Evolutionary conservation across 23 tunicate genomes (phyloP).

Genomic region (Phallusia fumigata): DNA sequence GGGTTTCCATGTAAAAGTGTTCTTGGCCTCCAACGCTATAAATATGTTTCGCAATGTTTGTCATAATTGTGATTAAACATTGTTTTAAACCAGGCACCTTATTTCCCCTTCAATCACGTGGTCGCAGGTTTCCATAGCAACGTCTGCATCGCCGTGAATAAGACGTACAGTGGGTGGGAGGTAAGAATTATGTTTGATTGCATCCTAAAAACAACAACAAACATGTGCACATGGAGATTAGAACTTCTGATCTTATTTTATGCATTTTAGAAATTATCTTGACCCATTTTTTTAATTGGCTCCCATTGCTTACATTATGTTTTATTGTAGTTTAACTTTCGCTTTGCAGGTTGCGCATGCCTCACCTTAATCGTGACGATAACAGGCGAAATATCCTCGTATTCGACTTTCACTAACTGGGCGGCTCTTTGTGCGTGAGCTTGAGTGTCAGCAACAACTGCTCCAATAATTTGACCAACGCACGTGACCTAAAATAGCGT

Average conservation of each 20-base stretch:
- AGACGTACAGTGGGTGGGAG: constrained; percentile 12
- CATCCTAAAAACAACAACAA: constrained; percentile 84
- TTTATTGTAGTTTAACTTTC: no score
- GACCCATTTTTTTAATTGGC: no score
- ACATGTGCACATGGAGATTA: no score
- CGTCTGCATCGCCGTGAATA: constrained; percentile 49
- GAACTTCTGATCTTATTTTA: no score
- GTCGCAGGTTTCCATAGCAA: constrained; percentile 54
- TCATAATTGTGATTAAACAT: background rate
- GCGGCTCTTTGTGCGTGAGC: constrained; percentile 50
- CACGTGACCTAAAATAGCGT: constrained; percentile 38
- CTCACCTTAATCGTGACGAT: constrained; percentile 55
- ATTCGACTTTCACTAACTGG: constrained; percentile 49
- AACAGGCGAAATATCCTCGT: constrained; percentile 38
- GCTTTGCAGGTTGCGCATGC: no score
- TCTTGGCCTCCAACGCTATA: constrained; percentile 72
- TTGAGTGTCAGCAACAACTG: constrained; percentile 54
- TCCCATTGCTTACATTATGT: no score
- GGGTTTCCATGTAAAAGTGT: constrained; percentile 92
- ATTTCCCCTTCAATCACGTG: constrained; percentile 49
- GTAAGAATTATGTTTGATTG: constrained; percentile 66
- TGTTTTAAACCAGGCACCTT: constrained; percentile 17
- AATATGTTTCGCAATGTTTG: background rate
- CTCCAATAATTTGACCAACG: constrained; percentile 70
- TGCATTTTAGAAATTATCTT: no score